These are phyloP conservation scores for Dolichoris vasculosae DNA, from an alignment of 1,140 invertebrate species.

Conservation along the genomic window DNA sequence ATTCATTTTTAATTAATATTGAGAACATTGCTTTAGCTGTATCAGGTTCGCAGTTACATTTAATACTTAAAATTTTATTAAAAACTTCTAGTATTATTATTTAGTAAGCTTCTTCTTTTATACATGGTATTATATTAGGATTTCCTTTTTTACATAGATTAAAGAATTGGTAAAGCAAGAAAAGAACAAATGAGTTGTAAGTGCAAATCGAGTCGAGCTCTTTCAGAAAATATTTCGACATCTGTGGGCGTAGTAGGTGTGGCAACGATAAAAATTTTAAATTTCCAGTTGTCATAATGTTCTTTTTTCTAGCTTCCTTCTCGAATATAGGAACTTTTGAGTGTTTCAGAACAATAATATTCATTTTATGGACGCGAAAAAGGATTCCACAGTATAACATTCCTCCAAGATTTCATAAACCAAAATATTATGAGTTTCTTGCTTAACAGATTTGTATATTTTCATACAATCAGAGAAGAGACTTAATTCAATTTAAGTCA, in stretches of 20 bases:
- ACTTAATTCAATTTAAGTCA: background rate
- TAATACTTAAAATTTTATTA: background rate
- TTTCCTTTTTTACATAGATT: background rate
- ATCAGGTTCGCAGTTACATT: background rate
- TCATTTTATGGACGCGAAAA: slow-evolving; percentile 9
- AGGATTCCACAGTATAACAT: background rate
- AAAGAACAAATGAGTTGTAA: background rate
- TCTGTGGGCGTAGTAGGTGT: slow-evolving; percentile 62
- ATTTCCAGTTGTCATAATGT: slow-evolving; percentile 42
- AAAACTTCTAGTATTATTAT: background rate
- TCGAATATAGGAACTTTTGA: background rate
- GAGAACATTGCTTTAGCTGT: background rate
- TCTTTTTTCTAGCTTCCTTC: slow-evolving; percentile 3
- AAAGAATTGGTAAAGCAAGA: background rate
- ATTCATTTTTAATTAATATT: too few species aligned
- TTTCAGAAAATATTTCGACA: slow-evolving; percentile 71
- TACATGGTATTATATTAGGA: slow-evolving; percentile 4
- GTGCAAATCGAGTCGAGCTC: slow-evolving; percentile 32
- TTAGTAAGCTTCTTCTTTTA: background rate
- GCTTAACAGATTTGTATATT: background rate
- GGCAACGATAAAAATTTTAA: slow-evolving; percentile 55
- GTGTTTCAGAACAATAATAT: background rate
- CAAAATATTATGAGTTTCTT: background rate
- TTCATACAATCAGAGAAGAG: background rate
- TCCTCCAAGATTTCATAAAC: too few species aligned